Percentiles rank a stretch among this genome's conserved stretches.
These are phyloP conservation scores for Hyphantria cunea DNA, from an alignment of 1,140 invertebrate genomes.

Conservation along the genomic window DNA sequence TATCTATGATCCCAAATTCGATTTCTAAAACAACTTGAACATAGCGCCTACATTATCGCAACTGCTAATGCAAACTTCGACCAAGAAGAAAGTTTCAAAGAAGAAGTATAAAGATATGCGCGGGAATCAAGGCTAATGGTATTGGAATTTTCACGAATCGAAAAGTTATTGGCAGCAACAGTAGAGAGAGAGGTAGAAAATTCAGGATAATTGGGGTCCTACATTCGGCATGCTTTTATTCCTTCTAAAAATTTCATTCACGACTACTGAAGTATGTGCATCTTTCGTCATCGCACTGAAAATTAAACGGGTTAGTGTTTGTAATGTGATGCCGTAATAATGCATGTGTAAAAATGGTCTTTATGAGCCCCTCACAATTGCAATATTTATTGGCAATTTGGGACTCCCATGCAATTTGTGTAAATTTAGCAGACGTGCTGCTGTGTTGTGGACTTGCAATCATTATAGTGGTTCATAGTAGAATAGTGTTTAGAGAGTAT, in stretches of 20 bases:
- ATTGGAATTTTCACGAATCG: constrained; percentile 77
- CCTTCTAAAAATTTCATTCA: constrained; percentile 40
- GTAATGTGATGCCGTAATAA: constrained; percentile 3
- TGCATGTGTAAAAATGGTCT: constrained; percentile 7
- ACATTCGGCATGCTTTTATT: constrained; percentile 64
- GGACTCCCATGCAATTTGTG: constrained; percentile 67
- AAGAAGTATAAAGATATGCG: constrained; percentile 68
- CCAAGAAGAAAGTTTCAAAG: constrained; percentile 70
- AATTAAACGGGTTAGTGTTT: constrained; percentile 24
- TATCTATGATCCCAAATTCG: constrained; percentile 71
- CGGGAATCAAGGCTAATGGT: constrained; percentile 68
- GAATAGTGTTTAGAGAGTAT: constrained; percentile 33
- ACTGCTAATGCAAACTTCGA: constrained; percentile 75
- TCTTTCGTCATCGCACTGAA: constrained; percentile 26
- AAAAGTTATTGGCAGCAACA: constrained; percentile 57
- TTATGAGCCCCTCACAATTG: constrained; percentile 19
- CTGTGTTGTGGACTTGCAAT: constrained; percentile 52
- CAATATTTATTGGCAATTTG: constrained; percentile 42
- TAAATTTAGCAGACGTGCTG: constrained; percentile 57
- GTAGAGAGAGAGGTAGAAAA: constrained; percentile 53
- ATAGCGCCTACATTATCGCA: constrained; percentile 78
- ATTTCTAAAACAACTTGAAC: constrained; percentile 73
- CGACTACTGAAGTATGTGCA: constrained; percentile 30
- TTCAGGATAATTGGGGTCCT: constrained; percentile 51
- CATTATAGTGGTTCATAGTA: constrained; percentile 40